These are phyloP conservation scores for Rhynchotus rufescens DNA, from an alignment of 2,797 vertebrate genomes.

Conservation along the genomic window DNA sequence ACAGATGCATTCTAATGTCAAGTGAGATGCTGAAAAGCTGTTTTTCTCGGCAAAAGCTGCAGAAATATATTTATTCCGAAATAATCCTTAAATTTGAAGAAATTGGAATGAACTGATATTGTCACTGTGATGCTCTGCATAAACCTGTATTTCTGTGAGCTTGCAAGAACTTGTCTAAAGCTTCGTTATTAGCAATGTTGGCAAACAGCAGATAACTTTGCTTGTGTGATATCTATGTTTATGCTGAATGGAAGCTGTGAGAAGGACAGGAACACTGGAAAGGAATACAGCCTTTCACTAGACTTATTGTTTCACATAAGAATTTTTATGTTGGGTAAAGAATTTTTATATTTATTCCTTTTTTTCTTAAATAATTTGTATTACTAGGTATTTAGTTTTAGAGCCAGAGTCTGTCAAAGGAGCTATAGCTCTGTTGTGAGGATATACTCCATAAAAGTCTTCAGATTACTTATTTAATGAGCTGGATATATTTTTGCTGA, in stretches of 20 bases:
- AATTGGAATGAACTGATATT: neutral
- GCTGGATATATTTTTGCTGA: neutral
- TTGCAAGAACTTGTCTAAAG: neutral
- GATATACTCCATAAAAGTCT: neutral
- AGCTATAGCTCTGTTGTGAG: neutral
- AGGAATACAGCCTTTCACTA: neutral
- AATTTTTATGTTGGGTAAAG: neutral
- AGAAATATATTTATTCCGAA: neutral
- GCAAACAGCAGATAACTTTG: neutral
- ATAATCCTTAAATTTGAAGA: constrained; percentile 10
- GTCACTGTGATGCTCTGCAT: neutral
- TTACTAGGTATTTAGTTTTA: neutral
- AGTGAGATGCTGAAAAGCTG: neutral
- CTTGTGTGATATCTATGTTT: neutral
- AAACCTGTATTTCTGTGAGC: neutral
- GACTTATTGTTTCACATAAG: neutral
- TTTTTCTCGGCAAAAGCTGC: neutral
- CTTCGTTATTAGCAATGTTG: neutral
- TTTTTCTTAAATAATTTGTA: neutral
- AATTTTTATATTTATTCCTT: neutral
- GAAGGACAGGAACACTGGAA: neutral
- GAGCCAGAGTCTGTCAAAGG: neutral
- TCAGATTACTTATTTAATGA: neutral
- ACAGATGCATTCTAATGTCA: neutral
- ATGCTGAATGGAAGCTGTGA: neutral